Evolutionary conservation across 2,888 invertebrate genomes (phyloP), one percentile per base, ranked within the genome.

Genomic region (Euplexia lucipara): DNA sequence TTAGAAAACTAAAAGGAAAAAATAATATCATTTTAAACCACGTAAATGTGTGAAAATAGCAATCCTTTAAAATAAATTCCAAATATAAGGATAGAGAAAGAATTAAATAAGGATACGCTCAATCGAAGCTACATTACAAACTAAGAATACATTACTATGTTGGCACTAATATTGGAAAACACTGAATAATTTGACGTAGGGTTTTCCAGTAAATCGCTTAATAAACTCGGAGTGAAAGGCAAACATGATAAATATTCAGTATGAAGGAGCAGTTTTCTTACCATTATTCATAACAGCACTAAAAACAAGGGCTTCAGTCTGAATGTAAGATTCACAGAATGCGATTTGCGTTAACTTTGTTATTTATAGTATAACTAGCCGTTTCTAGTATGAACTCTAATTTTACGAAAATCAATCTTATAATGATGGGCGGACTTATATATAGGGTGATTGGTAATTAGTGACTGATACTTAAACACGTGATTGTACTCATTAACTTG

Each of bases 191-290:
- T 39, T 44, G 9, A 6, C 5, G 2, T 18, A 10, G 30, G 30
- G 48, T 42, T 52, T 69, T 44, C 7, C 59, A 35, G 8, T 18
- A 8, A 0, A 39, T 32, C 8, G 39, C 5, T 53, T 54, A 20
- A 18, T 42, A n/a, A 22, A 14, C 10, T 32, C 18, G 2, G 3
- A 48, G 35, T 60, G n/a, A 60, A 70, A 60, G 35, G 42, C 3
- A 18, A 18, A 12, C 16, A 5, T 6, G 5, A 20, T 30, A 32
- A 30, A 56, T 39, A 56, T 56, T 14, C 16, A 57, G 22, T 16
- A 18, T 10, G 1, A 1, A 22, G 49, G 1, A 8, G 2, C 26
- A 16, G 16, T 48, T 16, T 12, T 20, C 12, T 26, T 2, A 26
- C 26, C 26, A 2, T 2, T 26, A 2, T 26, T 26, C 5, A 3